Base-by-base conservation (phyloP, 2,113 vertebrate species). In the Murina feae region DNA sequence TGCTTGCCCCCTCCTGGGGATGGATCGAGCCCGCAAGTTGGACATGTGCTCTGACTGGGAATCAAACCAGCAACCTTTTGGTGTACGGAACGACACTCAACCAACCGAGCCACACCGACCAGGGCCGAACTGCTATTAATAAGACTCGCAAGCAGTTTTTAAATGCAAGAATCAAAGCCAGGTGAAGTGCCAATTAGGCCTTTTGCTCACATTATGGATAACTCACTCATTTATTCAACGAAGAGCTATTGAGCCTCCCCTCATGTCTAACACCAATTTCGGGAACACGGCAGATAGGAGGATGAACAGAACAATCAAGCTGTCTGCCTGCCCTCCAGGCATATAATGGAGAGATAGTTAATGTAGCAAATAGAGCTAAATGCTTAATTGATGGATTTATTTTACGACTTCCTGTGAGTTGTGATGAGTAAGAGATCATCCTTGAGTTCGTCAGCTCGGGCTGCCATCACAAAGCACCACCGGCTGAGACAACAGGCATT, bases 401-500 rank as follows among this genome's bases (percentile, higher is more conserved):
- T 63, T 63, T 63, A 63, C 1, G 55, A 47, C 28, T 60, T 35
- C 47, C 86, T 74, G 20, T n/a, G 47, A 55, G 20, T 39, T 12
- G 14, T 11, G 23, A 65, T 21, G 63, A 47, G 14, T 6, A 35
- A 37, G 23, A 49, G 30, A 47, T 4, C 6, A 20, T 47, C 55
- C 35, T 23, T 25, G 37, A 17, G 11, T 74, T 16, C 14, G 7
- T 42, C 51, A 14, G 81, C 39, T 63, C 5, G 13, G 9, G 69
- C 37, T 32, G 28, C 18, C 37, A 1, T 47, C 10, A 63, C 32
- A 47, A 35, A 35, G 71, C 2, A 17, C 2, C 37, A 28, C 6
- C 6, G 3, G 39, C 69, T 35, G 9, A 17, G 0, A 60, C 39
- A 18, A 12, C 1, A 0, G 75, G 4, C 32, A 1, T 16, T 21